phyloP scores from a whole-genome alignment of 2,888 invertebrate genomes.

The Caenorhabditis macrosperma region DNA sequence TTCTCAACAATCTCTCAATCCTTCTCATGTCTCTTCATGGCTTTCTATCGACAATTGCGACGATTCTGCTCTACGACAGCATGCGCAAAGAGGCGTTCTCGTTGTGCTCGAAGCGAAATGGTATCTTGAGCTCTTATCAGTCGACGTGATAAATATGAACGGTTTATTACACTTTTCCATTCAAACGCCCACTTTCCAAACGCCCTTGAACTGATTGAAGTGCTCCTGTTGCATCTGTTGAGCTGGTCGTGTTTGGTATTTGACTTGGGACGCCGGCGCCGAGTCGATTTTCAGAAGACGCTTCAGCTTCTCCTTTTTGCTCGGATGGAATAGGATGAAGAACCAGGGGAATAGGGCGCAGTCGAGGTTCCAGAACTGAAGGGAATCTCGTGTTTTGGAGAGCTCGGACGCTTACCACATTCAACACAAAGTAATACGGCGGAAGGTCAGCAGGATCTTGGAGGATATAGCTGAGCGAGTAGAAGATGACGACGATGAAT shows the following conservation, averaged over 20 bases:
- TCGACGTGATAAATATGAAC: conserved; percentile 8
- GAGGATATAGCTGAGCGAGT: conserved; percentile 3
- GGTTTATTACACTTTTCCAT: background rate
- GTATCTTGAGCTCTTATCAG: conserved; percentile 4
- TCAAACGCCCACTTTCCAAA: conserved; percentile 17
- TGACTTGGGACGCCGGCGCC: background rate
- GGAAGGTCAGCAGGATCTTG: conserved; percentile 14
- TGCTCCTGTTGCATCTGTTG: conserved; percentile 16
- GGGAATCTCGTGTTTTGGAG: too few relatives aligned
- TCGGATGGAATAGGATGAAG: conserved; percentile 40
- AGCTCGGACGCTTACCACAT: conserved; percentile 35
- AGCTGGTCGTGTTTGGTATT: background rate
- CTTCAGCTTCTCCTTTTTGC: conserved; percentile 23
- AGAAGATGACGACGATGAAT: conserved; percentile 23
- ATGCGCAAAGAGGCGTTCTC: conserved; percentile 21
- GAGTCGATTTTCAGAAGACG: conserved; percentile 28
- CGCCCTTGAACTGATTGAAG: conserved; percentile 27
- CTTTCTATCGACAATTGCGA: conserved; percentile 22
- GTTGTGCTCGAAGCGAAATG: conserved; percentile 6
- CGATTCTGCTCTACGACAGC: conserved; percentile 17
- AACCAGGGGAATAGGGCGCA: conserved; percentile 45
- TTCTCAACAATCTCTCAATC: conserved; percentile 26
- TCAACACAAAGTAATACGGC: conserved; percentile 30
- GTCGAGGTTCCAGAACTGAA: conserved; percentile 47
- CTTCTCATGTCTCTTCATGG: conserved; percentile 20